Percentiles rank a stretch among this genome's conserved stretches.
phyloP scores from a whole-genome alignment of 2,888 invertebrate genomes.

The Drosophila neotestacea region DNA sequence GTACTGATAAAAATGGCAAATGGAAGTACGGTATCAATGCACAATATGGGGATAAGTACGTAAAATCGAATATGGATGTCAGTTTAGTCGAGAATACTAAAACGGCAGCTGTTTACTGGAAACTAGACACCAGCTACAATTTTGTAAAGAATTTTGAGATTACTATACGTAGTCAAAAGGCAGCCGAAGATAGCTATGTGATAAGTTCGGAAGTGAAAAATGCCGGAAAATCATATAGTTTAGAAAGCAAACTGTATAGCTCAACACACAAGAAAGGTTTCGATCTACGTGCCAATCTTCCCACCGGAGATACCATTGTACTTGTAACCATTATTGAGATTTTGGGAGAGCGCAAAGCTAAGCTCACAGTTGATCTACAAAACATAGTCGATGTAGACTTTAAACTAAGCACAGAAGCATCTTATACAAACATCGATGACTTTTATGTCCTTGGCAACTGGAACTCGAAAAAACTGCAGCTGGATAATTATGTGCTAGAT shows the following conservation, averaged over 20 bases:
- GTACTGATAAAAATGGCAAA: conserved; percentile 56
- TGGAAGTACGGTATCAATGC: conserved; percentile 61
- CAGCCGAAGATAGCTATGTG: conserved; percentile 84
- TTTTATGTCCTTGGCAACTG: conserved; percentile 88
- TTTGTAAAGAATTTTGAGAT: conserved; percentile 86
- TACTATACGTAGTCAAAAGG: conserved; percentile 81
- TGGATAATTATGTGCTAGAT: conserved; percentile 89
- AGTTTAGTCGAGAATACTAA: conserved; percentile 81
- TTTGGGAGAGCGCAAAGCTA: conserved; percentile 87
- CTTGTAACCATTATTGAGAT: conserved; percentile 80
- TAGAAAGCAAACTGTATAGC: conserved; percentile 86
- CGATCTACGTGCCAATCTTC: conserved; percentile 87
- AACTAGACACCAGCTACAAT: conserved; percentile 86
- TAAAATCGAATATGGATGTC: conserved; percentile 83
- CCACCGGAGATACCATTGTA: conserved; percentile 82
- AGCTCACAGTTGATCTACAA: conserved; percentile 86
- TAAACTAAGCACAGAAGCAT: conserved; percentile 87
- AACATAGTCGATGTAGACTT: conserved; percentile 87
- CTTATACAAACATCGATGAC: conserved; percentile 88
- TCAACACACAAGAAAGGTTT: conserved; percentile 87
- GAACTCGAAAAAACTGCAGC: conserved; percentile 88
- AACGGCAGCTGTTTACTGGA: conserved; percentile 85
- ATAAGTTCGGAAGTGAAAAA: conserved; percentile 85
- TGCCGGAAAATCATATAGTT: conserved; percentile 87
- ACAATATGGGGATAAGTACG: conserved; percentile 82